Base-by-base conservation (phyloP, 2,888 invertebrate species). In the Tetrapedia diversipes region DNA sequence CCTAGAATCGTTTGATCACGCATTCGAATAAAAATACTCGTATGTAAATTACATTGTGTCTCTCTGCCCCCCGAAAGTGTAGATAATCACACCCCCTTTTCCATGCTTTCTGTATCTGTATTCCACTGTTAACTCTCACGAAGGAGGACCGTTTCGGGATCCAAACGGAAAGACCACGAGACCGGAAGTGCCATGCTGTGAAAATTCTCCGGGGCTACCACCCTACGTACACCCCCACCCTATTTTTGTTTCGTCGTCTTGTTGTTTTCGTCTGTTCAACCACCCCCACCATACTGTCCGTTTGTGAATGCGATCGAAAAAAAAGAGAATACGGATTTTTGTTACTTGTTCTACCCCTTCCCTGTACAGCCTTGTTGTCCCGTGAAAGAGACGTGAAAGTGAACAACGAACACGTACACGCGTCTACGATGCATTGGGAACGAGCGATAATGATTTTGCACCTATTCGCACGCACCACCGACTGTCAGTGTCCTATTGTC, bases 401-500 rank as follows among this genome's bases (percentile, higher is more conserved):
- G 43, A 76, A 79, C 78, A 91, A 59, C 41, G 43, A 76, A 79
- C 78, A 79, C 79, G 81, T 79, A 76, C 75, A 79, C 65, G 73
- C 75, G 80, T 82, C 82, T 77, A 77, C 77, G 75, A 59, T 70
- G 78, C 67, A 51, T 74, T 57, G 60, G 49, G 53, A 68, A 77
- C 77, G 68, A 64, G 51, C 59, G 64, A 75, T 74, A 92, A 93
- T 93, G 94, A 94, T 94, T 94, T 94, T 94, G 94, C 94, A 94
- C 94, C 94, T 93, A 93, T 92, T 93, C 92, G 93, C 92, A 93
- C 92, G 92, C 90, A 84, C 77, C 84, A 88, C 88, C 92, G 91
- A 85, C 82, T 87, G 80, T 83, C 86, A 87, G 87, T 79, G 80
- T 74, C 82, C 80, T 79, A 72, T 82, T 82, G 82, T 82, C 77